Evolutionary conservation across 1,140 invertebrate genomes (phyloP).

Genomic region (Oedothorax gibbosus): DNA sequence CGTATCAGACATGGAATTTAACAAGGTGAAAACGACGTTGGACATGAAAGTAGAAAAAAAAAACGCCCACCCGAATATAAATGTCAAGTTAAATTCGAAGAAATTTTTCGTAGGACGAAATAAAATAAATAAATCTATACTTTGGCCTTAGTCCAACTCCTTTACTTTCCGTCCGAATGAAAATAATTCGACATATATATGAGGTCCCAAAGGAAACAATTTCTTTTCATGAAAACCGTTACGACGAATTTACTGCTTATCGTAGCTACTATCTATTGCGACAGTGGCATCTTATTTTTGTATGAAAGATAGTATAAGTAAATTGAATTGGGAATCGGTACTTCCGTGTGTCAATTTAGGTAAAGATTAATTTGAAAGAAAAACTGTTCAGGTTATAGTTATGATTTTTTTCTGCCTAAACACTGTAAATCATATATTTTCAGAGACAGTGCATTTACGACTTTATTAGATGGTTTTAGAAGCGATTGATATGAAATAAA

Average conservation of each 20-base stretch:
- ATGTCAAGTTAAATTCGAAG: not conserved
- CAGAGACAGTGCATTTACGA: not conserved
- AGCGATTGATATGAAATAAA: too few species aligned
- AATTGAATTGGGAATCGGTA: slow-evolving; percentile 4
- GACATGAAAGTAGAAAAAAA: not conserved
- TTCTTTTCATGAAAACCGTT: slow-evolving; percentile 8
- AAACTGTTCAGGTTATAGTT: not conserved
- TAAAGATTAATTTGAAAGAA: not conserved
- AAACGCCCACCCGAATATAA: not conserved
- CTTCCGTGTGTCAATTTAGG: slow-evolving; percentile 10
- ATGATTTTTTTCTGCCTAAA: not conserved
- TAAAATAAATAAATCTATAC: too few species aligned
- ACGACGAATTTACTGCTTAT: not conserved
- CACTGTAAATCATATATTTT: not conserved
- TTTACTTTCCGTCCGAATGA: too few species aligned
- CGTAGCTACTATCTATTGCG: not conserved
- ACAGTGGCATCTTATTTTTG: slow-evolving; percentile 11
- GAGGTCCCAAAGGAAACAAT: not conserved
- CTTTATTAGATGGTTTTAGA: too few species aligned
- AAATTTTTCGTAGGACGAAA: too few species aligned
- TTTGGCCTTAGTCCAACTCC: too few species aligned
- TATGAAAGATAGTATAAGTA: slow-evolving; percentile 16
- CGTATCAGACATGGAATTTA: too few species aligned
- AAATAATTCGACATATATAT: not conserved
- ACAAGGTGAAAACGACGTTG: not conserved